Conservation (phyloP, 2,113 vertebrate genomes). For the Solea solea region DNA sequence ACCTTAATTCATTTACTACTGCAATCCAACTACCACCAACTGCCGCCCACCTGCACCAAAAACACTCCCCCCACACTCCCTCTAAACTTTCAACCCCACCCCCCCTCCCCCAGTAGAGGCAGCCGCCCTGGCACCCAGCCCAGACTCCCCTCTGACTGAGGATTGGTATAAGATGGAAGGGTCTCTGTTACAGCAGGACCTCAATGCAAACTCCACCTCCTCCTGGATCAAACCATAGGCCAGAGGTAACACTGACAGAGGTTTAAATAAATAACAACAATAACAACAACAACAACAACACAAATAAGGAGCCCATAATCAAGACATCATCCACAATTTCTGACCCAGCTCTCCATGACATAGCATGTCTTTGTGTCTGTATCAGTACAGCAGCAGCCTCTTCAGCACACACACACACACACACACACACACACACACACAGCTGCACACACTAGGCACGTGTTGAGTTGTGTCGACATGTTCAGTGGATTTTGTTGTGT, state of each 20-base stretch:
- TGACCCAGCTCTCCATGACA: constrained; percentile 48
- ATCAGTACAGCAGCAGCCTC: constrained; percentile 30
- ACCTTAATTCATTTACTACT: constrained; percentile 67
- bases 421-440: constrained; percentile 43
- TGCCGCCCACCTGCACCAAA: constrained; percentile 68
- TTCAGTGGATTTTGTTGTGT: constrained; percentile 36
- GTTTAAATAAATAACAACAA: not conserved
- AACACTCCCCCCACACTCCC: constrained; percentile 74
- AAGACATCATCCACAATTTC: constrained; percentile 12
- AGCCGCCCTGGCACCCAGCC: constrained; percentile 79
- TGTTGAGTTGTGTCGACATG: constrained; percentile 18
- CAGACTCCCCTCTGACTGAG: constrained; percentile 82
- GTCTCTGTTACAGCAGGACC: constrained; percentile 85
- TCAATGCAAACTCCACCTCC: constrained; percentile 87
- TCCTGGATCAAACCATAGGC: constrained; percentile 86
- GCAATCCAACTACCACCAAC: constrained; percentile 71
- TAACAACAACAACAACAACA: not conserved
- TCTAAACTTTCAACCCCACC: constrained; percentile 67
- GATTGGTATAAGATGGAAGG: constrained; percentile 85
- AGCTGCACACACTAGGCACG: constrained; percentile 55
- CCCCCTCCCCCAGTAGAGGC: constrained; percentile 66
- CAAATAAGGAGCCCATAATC: constrained; percentile 22
- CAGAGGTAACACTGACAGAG: constrained; percentile 75
- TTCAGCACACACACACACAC: constrained; percentile 34
- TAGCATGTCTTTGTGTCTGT: constrained; percentile 45